phyloP scores from a whole-genome alignment of 2,113 vertebrate species.

The Sus scrofa region DNA sequence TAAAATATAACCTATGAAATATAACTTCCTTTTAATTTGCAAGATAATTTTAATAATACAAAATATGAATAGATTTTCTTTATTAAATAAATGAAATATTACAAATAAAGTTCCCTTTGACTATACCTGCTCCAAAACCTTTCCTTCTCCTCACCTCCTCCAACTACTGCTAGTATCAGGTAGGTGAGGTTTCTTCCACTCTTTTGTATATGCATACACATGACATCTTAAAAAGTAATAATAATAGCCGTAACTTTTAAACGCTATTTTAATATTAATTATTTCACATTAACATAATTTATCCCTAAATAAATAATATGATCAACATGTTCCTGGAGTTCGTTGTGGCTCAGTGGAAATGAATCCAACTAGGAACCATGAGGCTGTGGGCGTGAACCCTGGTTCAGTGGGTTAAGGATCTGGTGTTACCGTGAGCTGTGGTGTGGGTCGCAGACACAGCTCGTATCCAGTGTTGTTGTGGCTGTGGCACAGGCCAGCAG shows the following conservation, averaged over 20 bases:
- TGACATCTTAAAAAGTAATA: slow-evolving; percentile 21
- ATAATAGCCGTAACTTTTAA: neutral
- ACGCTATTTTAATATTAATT: slow-evolving; percentile 63
- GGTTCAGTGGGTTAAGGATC: no score
- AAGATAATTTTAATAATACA: slow-evolving; percentile 46
- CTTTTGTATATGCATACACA: slow-evolving; percentile 22
- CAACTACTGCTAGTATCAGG: neutral
- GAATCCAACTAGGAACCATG: no score
- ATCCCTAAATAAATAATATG: slow-evolving; percentile 70
- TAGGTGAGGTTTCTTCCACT: neutral
- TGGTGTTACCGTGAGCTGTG: no score
- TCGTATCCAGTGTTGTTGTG: no score
- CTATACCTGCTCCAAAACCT: neutral
- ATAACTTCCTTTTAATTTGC: slow-evolving; percentile 43
- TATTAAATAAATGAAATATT: slow-evolving; percentile 52
- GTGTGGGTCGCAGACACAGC: no score
- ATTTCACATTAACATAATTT: slow-evolving; percentile 76
- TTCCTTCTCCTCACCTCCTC: neutral
- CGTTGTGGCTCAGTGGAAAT: no score
- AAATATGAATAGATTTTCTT: neutral
- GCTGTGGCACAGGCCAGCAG: no score
- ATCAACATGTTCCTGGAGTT: slow-evolving; percentile 22
- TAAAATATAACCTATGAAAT: neutral
- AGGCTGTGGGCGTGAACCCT: no score
- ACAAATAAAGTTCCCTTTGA: slow-evolving; percentile 14